phyloP scores from a whole-genome alignment of 2,888 invertebrate genomes.

The Lacanobia wlatinum region DNA sequence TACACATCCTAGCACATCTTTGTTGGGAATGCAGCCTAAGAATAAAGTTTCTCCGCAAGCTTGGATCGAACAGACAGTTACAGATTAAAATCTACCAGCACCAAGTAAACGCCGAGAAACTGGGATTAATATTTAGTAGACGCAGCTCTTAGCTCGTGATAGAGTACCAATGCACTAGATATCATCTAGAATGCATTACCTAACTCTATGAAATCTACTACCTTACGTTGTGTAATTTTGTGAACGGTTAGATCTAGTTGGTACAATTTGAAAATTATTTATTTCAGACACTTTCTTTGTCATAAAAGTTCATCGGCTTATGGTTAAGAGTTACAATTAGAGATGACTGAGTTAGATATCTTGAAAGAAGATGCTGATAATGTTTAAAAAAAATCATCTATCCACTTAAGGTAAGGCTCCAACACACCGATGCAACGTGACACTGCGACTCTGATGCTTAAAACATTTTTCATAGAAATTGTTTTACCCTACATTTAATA shows the following conservation, averaged over 20 bases:
- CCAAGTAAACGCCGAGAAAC: conserved; percentile 8
- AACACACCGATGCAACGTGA: too few relatives aligned
- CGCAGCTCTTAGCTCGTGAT: neutral
- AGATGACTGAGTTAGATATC: neutral
- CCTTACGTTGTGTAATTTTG: conserved; percentile 22
- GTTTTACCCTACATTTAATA: too few relatives aligned
- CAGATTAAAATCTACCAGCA: conserved; percentile 38
- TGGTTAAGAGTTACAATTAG: neutral
- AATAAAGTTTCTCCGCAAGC: too few relatives aligned
- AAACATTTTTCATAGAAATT: too few relatives aligned
- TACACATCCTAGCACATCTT: too few relatives aligned
- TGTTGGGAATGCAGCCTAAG: neutral
- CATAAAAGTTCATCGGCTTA: neutral
- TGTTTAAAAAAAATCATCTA: neutral
- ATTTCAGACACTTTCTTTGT: neutral
- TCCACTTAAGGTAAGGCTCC: neutral
- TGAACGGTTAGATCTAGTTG: conserved; percentile 3
- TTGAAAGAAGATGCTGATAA: too few relatives aligned
- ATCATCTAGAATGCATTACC: conserved; percentile 38
- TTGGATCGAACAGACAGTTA: conserved; percentile 1
- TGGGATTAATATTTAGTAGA: conserved; percentile 36
- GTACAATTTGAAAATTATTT: neutral
- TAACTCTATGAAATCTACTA: conserved; percentile 2
- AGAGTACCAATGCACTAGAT: conserved; percentile 50
- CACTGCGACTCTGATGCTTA: too few relatives aligned